Conservation (phyloP, 1,140 invertebrate species). For the Drosophila trapezifrons region DNA sequence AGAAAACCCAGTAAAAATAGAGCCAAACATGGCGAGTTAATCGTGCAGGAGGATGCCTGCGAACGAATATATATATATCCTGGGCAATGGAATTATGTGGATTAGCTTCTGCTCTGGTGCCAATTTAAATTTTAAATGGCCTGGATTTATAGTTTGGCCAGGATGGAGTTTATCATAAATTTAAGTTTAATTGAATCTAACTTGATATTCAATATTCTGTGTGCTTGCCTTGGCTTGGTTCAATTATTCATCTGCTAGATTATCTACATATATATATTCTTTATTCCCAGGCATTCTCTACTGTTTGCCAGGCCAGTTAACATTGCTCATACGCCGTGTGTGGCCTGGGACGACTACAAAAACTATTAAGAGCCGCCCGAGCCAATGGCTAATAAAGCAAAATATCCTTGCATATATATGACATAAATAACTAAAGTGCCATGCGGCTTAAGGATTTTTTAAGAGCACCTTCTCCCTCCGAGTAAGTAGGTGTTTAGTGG, state of each 20-base stretch:
- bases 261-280: not conserved
- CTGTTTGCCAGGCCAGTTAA: constrained; percentile 28
- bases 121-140: constrained; percentile 40
- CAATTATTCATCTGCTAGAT: constrained; percentile 14
- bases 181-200: constrained; percentile 29
- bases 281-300: not conserved
- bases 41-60: not conserved
- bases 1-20: constrained; percentile 25
- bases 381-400: constrained; percentile 48
- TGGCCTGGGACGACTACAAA: constrained; percentile 1
- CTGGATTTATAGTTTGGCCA: constrained; percentile 20
- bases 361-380: constrained; percentile 30
- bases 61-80: constrained; percentile 13
- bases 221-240: not conserved
- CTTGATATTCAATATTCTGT: constrained; percentile 24
- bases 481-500: constrained; percentile 78
- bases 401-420: constrained; percentile 18
- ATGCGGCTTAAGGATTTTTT: constrained; percentile 28
- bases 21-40: constrained; percentile 15
- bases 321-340: constrained; percentile 56
- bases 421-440: constrained; percentile 51
- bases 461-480: constrained; percentile 5
- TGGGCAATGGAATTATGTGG: constrained; percentile 28
- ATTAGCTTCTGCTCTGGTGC: constrained; percentile 26
- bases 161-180: constrained; percentile 16